Base-by-base conservation (phyloP, 2,113 vertebrate genomes). In the Ammodytes marinus region DNA sequence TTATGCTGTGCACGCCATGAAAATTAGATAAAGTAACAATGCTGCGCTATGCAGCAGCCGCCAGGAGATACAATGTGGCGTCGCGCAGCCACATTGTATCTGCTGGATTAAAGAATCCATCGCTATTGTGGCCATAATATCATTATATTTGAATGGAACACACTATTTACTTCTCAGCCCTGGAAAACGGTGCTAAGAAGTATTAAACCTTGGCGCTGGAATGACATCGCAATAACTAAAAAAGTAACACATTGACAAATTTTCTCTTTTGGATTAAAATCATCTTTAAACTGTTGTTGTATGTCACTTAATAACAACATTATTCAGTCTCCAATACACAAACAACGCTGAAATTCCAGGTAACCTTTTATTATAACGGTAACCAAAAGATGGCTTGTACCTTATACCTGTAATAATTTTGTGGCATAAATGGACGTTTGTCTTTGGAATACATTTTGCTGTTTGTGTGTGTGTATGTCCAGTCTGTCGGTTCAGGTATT, bases 401-500 rank as follows among this genome's bases (percentile, higher is more conserved):
- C 39, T 69, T 1, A 53, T n/a, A 12, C 66, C 15, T 14, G n/a
- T 13, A 8, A 35, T 19, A 54, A 13, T 8, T 42, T 19, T 42
- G 6, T 19, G 0, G 27, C 4, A 50, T 50, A 1, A 37, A 72
- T n/a, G 8, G 6, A 60, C 15, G 60, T 39, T n/a, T 0, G 1
- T 46, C 27, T 47, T 66, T 57, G 8, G 3, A 59, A 43, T 42
- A 15, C 15, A 37, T 37, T 3, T 53, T 39, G 37, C 6, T 74
- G 46, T 76, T 13, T 49, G 13, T 64, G 47, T 13, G 5, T 66
- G 39, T 79, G 10, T 72, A 39, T 77, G 37, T 83, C 8, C 59
- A 97, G 97, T 96, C 96, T 45, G 83, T 98, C 50, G 94, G 95
- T 59, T 93, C 96, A 1, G 96, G 96, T 61, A 91, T 96, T 49